phyloP scores from a whole-genome alignment of 2,797 vertebrate species.

The Hoplostethus atlanticus region DNA sequence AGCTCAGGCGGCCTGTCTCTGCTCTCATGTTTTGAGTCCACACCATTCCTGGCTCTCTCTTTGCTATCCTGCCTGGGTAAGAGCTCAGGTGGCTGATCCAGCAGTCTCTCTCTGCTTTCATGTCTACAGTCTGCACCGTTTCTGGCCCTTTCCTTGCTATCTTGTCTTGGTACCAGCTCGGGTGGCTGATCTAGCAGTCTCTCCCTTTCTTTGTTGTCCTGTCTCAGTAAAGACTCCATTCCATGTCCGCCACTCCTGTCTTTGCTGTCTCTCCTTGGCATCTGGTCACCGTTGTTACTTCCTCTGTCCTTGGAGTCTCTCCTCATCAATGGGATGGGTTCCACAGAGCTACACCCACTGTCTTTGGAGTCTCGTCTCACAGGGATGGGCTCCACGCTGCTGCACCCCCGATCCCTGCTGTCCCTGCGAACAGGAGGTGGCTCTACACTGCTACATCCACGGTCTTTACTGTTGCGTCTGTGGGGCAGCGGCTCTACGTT shows the following conservation, averaged over 20 bases:
- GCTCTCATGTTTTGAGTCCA: constrained; percentile 76
- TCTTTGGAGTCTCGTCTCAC: constrained; percentile 77
- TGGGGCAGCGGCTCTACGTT: constrained; percentile 85
- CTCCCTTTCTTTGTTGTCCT: constrained; percentile 92
- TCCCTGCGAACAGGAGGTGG: constrained; percentile 66
- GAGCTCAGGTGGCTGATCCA: constrained; percentile 77
- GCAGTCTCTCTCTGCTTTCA: constrained; percentile 77
- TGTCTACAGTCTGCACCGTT: constrained; percentile 75
- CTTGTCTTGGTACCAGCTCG: constrained; percentile 76
- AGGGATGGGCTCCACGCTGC: constrained; percentile 88
- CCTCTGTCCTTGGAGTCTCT: constrained; percentile 83
- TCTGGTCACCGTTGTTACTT: constrained; percentile 70
- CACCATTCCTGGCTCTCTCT: constrained; percentile 74
- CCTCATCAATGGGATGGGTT: constrained; percentile 67
- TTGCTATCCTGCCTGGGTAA: constrained; percentile 77
- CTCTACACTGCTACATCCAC: constrained; percentile 66
- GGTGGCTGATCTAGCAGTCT: constrained; percentile 81
- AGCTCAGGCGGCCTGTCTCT: constrained; percentile 75
- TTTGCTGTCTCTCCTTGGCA: constrained; percentile 78
- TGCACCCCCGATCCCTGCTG: constrained; percentile 80
- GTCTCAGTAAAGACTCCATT: constrained; percentile 81
- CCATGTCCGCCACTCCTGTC: constrained; percentile 67
- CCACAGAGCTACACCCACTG: constrained; percentile 64
- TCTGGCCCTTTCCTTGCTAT: constrained; percentile 76
- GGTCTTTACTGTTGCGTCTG: constrained; percentile 81